These are phyloP conservation scores for Pelobates cultripes DNA, from an alignment of 2,797 vertebrate genomes.

Conservation along the genomic window DNA sequence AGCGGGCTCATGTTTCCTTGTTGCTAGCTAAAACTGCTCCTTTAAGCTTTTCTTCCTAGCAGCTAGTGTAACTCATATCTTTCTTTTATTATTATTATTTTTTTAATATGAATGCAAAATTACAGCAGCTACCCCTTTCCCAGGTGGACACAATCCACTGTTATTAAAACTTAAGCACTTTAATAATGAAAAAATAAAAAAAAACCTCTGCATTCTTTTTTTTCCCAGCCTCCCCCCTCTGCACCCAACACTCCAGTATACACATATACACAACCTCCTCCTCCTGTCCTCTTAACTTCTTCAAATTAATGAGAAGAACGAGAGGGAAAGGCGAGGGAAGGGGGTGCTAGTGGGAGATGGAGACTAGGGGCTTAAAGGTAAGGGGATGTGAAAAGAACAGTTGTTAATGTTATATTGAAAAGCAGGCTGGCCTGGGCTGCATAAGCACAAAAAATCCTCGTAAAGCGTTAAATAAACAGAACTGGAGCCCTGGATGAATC, in stretches of 20 bases:
- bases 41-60: conserved; percentile 68
- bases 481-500: conserved; percentile 84
- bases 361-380: conserved; percentile 15
- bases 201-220: not conserved
- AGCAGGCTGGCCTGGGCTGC: conserved; percentile 78
- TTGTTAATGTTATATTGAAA: conserved; percentile 92
- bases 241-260: not conserved
- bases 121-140: conserved; percentile 85
- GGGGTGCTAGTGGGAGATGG: not conserved
- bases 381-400: conserved; percentile 74
- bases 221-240: conserved; percentile 63
- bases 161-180: conserved; percentile 93
- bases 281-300: conserved; percentile 81
- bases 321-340: not conserved
- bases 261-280: conserved; percentile 53
- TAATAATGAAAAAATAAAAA: conserved; percentile 87
- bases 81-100: conserved; percentile 56
- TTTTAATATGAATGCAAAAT: conserved; percentile 85
- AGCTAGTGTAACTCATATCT: conserved; percentile 72
- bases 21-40: not conserved
- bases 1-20: not conserved
- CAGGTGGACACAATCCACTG: conserved; percentile 83
- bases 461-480: conserved; percentile 98
- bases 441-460: conserved; percentile 89
- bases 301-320: conserved; percentile 92